Evolutionary conservation across 2,888 invertebrate genomes (phyloP), one percentile per base, ranked within the genome.

Genomic region (Allygus modestus): DNA sequence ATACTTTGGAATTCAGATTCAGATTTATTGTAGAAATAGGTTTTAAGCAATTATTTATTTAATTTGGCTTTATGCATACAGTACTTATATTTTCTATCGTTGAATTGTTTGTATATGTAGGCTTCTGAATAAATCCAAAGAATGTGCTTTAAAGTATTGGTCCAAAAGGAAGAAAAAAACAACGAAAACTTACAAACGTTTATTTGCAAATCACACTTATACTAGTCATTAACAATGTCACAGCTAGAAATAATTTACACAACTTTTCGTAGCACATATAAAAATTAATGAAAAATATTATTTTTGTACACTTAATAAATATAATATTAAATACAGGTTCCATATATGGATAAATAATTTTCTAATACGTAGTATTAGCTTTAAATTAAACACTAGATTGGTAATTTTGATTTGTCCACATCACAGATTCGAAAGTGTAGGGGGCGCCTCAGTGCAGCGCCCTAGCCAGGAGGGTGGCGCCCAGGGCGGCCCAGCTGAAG

Each of bases 331-430:
- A 73, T 73, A 73, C 73, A 73, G 23, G 43, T 20, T 73, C 73
- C 73, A 73, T 43, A 43, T 43, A 73, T 73, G 73, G 73, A 73
- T 73, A 73, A 73, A 73, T 73, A 43, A 73, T 7, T 5, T 9
- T 43, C 73, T 43, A 73, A 73, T 73, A 73, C 73, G 28, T 73
- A 73, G 73, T 73, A 73, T 73, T 73, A 73, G 73, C 41, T 23
- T 43, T 41, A 69, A 73, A 43, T 43, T 20, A 69, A 73, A 73
- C 73, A 73, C 73, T 73, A 73, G 73, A 73, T 37, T 73, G 73
- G 73, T 73, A 73, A 73, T 73, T 73, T 73, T 73, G 73, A 73
- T 73, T 73, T 73, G 73, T 73, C 73, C 73, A 41, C 73, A 73
- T 73, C 73, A 73, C 73, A 73, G 73, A 73, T 37, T 20, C n/a